Conservation (phyloP, 2,888 invertebrate genomes). For the Smittia sp. region DNA sequence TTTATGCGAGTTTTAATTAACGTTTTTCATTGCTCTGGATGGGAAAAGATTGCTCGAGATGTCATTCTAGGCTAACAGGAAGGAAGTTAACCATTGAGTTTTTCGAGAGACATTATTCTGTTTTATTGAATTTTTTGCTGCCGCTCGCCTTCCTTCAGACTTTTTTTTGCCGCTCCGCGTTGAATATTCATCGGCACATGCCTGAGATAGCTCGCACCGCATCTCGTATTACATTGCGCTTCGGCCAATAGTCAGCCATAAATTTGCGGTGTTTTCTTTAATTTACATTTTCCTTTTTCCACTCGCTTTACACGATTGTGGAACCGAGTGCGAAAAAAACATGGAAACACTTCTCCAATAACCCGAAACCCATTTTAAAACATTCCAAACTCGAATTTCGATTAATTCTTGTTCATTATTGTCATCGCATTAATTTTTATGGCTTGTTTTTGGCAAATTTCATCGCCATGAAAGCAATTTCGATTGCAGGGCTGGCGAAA, state of each 20-base stretch:
- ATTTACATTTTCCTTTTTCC: background rate
- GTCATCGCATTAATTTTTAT: constrained; percentile 33
- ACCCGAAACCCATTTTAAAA: constrained; percentile 22
- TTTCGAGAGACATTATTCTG: constrained; percentile 25
- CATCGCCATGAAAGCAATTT: background rate
- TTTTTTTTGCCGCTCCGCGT: background rate
- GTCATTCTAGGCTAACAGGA: constrained; percentile 8
- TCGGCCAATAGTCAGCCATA: constrained; percentile 17
- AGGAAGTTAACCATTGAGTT: constrained; percentile 31
- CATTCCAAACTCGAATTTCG: background rate
- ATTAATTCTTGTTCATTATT: constrained; percentile 9
- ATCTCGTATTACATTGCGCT: constrained; percentile 1
- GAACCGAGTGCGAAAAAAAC: background rate
- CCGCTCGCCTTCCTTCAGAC: background rate
- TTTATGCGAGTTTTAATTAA: constrained; percentile 38
- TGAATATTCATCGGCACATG: constrained; percentile 4
- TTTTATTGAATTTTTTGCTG: constrained; percentile 17
- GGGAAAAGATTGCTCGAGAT: background rate
- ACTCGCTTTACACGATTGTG: background rate
- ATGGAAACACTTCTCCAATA: background rate
- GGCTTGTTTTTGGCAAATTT: background rate
- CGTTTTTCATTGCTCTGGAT: constrained; percentile 28
- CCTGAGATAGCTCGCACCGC: background rate
- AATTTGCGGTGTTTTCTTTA: background rate
- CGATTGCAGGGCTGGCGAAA: background rate